Percentiles rank a stretch among this genome's conserved stretches.
phyloP scores from a whole-genome alignment of 35 echinoderm and acorn worm genomes.

The Patiria miniata region DNA sequence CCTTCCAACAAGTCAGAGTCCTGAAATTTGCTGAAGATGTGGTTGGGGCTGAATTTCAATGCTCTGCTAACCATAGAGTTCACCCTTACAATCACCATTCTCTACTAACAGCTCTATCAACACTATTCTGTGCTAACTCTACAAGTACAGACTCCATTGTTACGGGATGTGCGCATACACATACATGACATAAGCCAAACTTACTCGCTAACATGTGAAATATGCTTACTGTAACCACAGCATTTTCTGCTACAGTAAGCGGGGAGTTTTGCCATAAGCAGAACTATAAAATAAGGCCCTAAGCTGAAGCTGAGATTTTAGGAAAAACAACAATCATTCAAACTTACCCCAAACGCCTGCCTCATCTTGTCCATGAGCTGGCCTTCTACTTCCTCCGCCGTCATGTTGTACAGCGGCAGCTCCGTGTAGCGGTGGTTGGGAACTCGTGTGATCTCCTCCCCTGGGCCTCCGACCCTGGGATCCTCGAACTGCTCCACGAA shows the following conservation, averaged over 20 bases:
- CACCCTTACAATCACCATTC: neutral
- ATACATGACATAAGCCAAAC: too few relatives aligned
- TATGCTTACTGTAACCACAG: too few relatives aligned
- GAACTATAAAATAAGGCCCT: too few relatives aligned
- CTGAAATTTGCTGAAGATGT: too few relatives aligned
- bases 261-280: too few relatives aligned
- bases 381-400: conserved; percentile 63
- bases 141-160: neutral
- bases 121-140: neutral
- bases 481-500: conserved; percentile 93
- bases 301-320: too few relatives aligned
- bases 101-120: neutral
- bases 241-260: too few relatives aligned
- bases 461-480: conserved; percentile 67
- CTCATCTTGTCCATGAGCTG: conserved; percentile 77
- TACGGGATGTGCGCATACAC: too few relatives aligned
- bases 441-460: conserved; percentile 61
- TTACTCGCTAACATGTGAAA: too few relatives aligned
- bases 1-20: too few relatives aligned
- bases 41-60: neutral
- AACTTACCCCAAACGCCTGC: conserved; percentile 85
- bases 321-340: too few relatives aligned
- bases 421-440: conserved; percentile 86
- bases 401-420: conserved; percentile 69
- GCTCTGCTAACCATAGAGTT: neutral